Evolutionary conservation across 1,140 invertebrate genomes (phyloP).

Genomic region (Doryteuthis pealeii): DNA sequence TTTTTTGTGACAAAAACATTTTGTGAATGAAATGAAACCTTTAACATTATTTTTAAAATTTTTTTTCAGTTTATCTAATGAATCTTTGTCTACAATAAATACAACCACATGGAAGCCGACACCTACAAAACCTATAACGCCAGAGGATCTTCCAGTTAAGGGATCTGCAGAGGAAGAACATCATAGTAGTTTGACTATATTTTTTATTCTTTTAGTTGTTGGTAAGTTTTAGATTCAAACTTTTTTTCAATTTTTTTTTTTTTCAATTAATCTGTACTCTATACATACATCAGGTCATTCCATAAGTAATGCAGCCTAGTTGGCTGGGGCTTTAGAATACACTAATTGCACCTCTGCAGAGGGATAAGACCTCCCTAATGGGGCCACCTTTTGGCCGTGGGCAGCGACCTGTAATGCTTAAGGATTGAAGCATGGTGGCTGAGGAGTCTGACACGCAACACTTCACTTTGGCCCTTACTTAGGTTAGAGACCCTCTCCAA

Average conservation of each 20-base stretch:
- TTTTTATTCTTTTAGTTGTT: constrained; percentile 91
- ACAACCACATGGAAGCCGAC: constrained; percentile 21
- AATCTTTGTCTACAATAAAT: constrained; percentile 13
- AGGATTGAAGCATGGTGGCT: too few species aligned
- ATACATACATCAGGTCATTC: not conserved
- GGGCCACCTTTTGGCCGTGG: too few species aligned
- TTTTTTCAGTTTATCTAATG: constrained; percentile 1
- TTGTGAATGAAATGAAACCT: too few species aligned
- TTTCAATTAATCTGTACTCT: not conserved
- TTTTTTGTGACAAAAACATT: too few species aligned
- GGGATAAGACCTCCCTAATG: too few species aligned
- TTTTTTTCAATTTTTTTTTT: not conserved
- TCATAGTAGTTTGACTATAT: constrained; percentile 93
- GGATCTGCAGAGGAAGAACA: constrained; percentile 73
- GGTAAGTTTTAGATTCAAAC: constrained; percentile 48
- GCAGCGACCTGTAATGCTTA: too few species aligned
- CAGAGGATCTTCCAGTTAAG: constrained; percentile 37
- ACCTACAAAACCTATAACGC: constrained; percentile 20
- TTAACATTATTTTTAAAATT: not conserved
- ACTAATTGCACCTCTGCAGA: too few species aligned
- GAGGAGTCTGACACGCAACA: too few species aligned
- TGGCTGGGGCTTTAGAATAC: too few species aligned
- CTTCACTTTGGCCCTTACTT: too few species aligned
- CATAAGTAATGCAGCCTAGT: too few species aligned
- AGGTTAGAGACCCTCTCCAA: too few species aligned